Percentiles rank a stretch among this genome's conserved stretches.
Conservation (phyloP, 2,888 invertebrate species). For the Galerucella pusilla region DNA sequence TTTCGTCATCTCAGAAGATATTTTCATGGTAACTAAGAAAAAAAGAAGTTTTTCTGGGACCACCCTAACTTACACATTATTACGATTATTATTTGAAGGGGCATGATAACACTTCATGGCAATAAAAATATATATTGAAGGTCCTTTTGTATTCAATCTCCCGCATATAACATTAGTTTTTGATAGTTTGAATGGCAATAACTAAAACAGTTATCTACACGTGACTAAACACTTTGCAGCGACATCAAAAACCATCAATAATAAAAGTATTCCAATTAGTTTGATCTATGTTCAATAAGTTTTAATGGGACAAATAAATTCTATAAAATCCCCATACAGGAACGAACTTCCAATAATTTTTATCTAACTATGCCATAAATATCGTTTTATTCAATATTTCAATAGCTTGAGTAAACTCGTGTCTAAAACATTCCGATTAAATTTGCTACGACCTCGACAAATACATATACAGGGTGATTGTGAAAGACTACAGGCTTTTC, state of each 20-base stretch:
- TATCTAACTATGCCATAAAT: not conserved
- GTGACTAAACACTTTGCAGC: constrained; percentile 1
- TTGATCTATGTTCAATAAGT: not conserved
- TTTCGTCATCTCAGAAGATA: no score
- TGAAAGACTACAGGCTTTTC: no score
- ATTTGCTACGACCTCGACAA: no score
- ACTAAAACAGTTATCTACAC: not conserved
- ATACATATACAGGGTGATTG: no score
- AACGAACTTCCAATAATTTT: not conserved
- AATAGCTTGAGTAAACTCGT: not conserved
- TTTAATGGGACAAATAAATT: not conserved
- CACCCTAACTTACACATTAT: no score
- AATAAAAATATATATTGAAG: not conserved
- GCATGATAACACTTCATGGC: not conserved
- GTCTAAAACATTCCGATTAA: no score
- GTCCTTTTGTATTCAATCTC: not conserved
- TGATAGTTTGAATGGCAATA: not conserved
- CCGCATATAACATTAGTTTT: not conserved
- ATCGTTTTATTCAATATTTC: not conserved
- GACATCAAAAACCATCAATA: constrained; percentile 1
- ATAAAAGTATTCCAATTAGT: constrained; percentile 2
- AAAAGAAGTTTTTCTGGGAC: no score
- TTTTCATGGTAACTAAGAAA: no score
- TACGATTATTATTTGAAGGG: no score
- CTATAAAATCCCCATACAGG: not conserved